Base-by-base conservation (phyloP, 2,113 vertebrate genomes). In the Lasiurus borealis region DNA sequence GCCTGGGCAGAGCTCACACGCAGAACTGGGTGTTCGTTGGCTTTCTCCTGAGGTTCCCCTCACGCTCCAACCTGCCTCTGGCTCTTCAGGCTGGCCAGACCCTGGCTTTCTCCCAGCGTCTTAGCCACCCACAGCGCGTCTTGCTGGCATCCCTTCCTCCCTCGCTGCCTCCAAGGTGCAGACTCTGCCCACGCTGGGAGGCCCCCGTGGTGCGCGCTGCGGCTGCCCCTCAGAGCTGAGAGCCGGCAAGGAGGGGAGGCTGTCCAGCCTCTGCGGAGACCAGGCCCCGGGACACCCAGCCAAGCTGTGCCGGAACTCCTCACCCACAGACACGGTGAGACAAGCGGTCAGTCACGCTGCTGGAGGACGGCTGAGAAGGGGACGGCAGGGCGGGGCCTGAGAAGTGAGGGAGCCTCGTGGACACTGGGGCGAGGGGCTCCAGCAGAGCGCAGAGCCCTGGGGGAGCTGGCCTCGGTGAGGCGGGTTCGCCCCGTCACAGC, bases 351-450 rank as follows among this genome's bases (percentile, higher is more conserved):
- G 68, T 23, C 6, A 15, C 21, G 25, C 18, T 31, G 75, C 48
- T 52, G 23, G 16, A 7, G 15, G 54, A 9, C 0, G 4, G 31
- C 23, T 18, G 50, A 19, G 52, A 40, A 69, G 44, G 77, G 46
- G 25, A 27, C 14, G 6, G 27, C 0, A n/a, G 36, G 36, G 16
- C 1, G 4, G 25, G 34, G 59, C 2, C 57, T 69, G 62, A 4
- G 14, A 36, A 29, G 36, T 40, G 13, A 64, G 21, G 50, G n/a
- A 46, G 34, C 23, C 64, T 76, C 11, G 77, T 2, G 57, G 19
- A n/a, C 1, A 1, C 25, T 25, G 29, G 5, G 27, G 27, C 6
- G 0, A 8, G 5, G 10, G 78, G 9, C 2, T 18, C 36, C 40
- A 2, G 18, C 44, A 19, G n/a, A n/a, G n/a, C n/a, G n/a, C n/a